Percentiles rank a stretch among this genome's conserved stretches.
Evolutionary conservation across 2,888 invertebrate species (phyloP).

Genomic region (Antheraea assamensis): DNA sequence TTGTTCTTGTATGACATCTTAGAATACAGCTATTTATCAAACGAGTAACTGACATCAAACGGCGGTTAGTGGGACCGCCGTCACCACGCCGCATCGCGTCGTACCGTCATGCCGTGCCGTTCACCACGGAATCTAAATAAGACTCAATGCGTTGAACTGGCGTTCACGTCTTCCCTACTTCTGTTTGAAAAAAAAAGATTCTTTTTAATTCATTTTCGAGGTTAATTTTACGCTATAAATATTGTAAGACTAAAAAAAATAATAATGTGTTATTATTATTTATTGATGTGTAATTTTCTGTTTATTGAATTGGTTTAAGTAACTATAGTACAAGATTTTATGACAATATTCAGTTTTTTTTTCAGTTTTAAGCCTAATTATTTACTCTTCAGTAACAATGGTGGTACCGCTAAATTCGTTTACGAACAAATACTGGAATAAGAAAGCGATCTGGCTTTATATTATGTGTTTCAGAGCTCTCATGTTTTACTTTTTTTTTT

Average conservation of each 20-base stretch:
- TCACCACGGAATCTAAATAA: conserved; percentile 55
- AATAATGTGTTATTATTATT: no score
- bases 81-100: neutral
- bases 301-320: no score
- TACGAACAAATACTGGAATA: no score
- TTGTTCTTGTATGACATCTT: conserved; percentile 2
- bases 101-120: conserved; percentile 4
- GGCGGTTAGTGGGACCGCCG: neutral
- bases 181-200: neutral
- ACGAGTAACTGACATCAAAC: conserved; percentile 1
- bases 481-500: no score
- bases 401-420: no score
- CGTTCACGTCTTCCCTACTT: conserved; percentile 33
- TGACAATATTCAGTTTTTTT: no score
- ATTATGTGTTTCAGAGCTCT: no score
- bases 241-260: neutral
- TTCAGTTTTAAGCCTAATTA: no score
- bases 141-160: conserved; percentile 51
- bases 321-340: no score
- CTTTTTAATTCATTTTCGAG: neutral
- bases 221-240: neutral
- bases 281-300: neutral
- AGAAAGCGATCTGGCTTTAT: no score
- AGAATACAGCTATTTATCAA: conserved; percentile 4
- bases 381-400: no score